These are phyloP conservation scores for Ricordea florida DNA, from an alignment of 92 coral and sea anemone genomes.

Conservation along the genomic window DNA sequence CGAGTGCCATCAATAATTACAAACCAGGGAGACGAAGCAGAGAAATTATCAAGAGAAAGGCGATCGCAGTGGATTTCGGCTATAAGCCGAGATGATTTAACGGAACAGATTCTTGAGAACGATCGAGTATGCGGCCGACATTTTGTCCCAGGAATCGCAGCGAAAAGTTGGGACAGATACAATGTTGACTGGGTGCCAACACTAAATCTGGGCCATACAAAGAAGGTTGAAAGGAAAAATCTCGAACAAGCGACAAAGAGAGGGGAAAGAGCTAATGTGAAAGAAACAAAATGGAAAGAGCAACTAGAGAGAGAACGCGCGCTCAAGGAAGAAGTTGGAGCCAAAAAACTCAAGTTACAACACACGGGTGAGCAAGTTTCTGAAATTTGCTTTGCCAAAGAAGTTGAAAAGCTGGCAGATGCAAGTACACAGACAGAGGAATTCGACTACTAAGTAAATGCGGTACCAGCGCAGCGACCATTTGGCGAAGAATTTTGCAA, in stretches of 20 bases:
- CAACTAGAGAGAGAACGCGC: constrained; percentile 4
- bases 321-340: constrained; percentile 1
- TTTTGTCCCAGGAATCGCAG: constrained; percentile 34
- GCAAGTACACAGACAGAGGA: constrained; percentile 38
- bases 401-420: neutral
- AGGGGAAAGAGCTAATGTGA: neutral
- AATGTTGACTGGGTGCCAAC: constrained; percentile 44
- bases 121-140: constrained; percentile 28
- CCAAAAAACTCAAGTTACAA: neutral
- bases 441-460: constrained; percentile 39
- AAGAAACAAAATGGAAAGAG: neutral
- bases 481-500: constrained; percentile 19
- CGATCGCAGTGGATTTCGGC: too few relatives aligned
- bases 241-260: too few relatives aligned
- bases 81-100: too few relatives aligned
- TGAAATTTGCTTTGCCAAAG: constrained; percentile 3
- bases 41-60: too few relatives aligned
- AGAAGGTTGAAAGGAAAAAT: neutral
- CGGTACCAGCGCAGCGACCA: neutral
- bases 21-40: too few relatives aligned
- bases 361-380: constrained; percentile 1
- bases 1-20: too few relatives aligned
- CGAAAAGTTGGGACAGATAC: constrained; percentile 19
- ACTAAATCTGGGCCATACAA: constrained; percentile 16
- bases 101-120: constrained; percentile 5